Evolutionary conservation across 2,797 vertebrate genomes (phyloP).

Genomic region (Tarsius wallacei): DNA sequence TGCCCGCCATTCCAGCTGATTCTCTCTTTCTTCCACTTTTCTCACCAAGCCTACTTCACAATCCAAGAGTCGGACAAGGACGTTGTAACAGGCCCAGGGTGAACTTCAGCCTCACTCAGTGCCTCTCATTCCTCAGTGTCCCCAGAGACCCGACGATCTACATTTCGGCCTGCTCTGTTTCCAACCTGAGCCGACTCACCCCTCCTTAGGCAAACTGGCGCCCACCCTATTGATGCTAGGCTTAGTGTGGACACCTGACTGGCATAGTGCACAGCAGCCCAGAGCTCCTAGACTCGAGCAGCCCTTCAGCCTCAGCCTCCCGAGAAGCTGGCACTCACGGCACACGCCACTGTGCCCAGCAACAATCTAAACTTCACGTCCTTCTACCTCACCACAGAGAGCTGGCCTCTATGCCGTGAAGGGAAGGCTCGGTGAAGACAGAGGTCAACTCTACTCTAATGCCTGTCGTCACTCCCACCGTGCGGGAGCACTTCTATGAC

Average conservation of each 20-base stretch:
- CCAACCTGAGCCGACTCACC: too few relatives aligned
- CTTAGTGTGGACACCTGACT: too few relatives aligned
- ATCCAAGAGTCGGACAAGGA: constrained; percentile 62
- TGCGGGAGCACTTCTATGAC: constrained; percentile 1
- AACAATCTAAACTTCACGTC: not conserved
- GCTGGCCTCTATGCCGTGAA: not conserved
- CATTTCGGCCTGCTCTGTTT: not conserved
- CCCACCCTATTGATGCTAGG: too few relatives aligned
- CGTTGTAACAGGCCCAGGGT: constrained; percentile 31
- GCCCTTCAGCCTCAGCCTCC: too few relatives aligned
- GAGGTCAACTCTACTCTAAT: not conserved
- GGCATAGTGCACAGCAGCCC: too few relatives aligned
- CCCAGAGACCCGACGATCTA: constrained; percentile 50
- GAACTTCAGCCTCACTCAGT: constrained; percentile 70
- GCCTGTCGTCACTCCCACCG: not conserved
- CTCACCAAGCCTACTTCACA: constrained; percentile 61
- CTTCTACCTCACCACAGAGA: constrained; percentile 54
- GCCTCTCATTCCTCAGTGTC: constrained; percentile 69
- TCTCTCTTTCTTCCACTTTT: constrained; percentile 54
- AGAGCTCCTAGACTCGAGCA: too few relatives aligned
- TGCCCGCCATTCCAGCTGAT: constrained; percentile 38
- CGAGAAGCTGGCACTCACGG: too few relatives aligned
- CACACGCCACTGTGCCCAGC: too few relatives aligned
- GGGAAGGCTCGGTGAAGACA: not conserved
- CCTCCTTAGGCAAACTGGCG: too few relatives aligned